Evolutionary conservation across 92 coral and sea anemone species (phyloP), one percentile per base, ranked within the genome.

Genomic region (Porites rus): DNA sequence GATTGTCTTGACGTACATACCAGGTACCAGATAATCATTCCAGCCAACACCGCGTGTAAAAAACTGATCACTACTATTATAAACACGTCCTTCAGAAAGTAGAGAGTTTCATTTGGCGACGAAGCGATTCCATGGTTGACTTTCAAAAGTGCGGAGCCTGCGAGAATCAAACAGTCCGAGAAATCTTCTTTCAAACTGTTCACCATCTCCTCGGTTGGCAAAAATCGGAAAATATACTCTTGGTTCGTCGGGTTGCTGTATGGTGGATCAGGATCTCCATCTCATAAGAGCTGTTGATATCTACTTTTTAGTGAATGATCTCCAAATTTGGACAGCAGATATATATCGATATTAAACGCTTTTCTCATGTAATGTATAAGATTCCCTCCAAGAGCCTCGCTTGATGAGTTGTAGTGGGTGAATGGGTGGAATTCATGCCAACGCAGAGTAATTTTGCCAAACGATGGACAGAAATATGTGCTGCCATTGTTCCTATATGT

Each of bases 161-260:
- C 28, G 79, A 6, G 88, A 84, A 24, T 74, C 64, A 51, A 74
- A 84, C 65, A 84, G 65, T 4, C 72, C 70, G 16, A 84, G n/a
- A 24, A 84, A 84, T n/a, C 81, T 54, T 19, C 88, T 74, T 18
- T 84, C 54, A 63, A 74, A 75, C 74, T 74, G 81, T 7, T 73
- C 72, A 16, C 24, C 10, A 20, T 84, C 81, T 22, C 79, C 64
- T 20, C 31, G 63, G 71, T 74, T 76, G 1, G 88, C 69, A 24
- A 84, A 67, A 84, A 84, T 52, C 9, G 88, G 81, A 69, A 84
- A 84, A 50, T 84, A 62, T 8, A 64, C 64, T 3, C n/a, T 18
- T 14, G 75, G 88, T 1, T 4, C 8, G 9, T 54, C 21, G 21
- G 21, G 71, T 65, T 65, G 17, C 24, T 2, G 63, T 43, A 1